phyloP scores from a whole-genome alignment of 2,797 vertebrate species.

The Clamator glandarius region DNA sequence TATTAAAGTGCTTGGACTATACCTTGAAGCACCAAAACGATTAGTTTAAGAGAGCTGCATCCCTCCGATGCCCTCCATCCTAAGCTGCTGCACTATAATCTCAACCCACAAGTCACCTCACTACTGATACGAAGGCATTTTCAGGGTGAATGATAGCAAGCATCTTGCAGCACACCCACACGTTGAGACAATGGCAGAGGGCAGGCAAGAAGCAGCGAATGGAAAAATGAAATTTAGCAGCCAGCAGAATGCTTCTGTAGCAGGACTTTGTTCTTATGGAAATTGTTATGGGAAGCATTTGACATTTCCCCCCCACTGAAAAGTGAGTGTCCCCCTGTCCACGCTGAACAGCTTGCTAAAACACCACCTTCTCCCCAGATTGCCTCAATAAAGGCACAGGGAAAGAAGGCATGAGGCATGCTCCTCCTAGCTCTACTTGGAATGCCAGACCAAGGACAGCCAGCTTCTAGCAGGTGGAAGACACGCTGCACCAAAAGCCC shows the following conservation, averaged over 20 bases:
- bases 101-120: not conserved
- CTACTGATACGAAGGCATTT: not conserved
- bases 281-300: not conserved
- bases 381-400: not conserved
- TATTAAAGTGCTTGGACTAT: slow-evolving; percentile 34
- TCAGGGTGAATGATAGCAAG: not conserved
- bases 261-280: not conserved
- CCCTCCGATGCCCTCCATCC: not conserved
- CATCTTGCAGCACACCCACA: not conserved
- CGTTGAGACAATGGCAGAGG: not conserved
- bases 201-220: not conserved
- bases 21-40: not conserved
- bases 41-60: not conserved
- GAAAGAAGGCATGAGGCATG: not conserved
- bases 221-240: not conserved
- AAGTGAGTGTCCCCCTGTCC: not conserved
- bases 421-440: not conserved
- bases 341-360: not conserved
- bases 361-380: not conserved
- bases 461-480: slow-evolving; percentile 13
- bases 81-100: not conserved
- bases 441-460: slow-evolving; percentile 6
- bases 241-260: not conserved
- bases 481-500: not conserved
- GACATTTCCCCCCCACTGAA: rapidly evolving